Evolutionary conservation across 1,140 invertebrate species (phyloP).

Genomic region (Saxidomus purpurata): DNA sequence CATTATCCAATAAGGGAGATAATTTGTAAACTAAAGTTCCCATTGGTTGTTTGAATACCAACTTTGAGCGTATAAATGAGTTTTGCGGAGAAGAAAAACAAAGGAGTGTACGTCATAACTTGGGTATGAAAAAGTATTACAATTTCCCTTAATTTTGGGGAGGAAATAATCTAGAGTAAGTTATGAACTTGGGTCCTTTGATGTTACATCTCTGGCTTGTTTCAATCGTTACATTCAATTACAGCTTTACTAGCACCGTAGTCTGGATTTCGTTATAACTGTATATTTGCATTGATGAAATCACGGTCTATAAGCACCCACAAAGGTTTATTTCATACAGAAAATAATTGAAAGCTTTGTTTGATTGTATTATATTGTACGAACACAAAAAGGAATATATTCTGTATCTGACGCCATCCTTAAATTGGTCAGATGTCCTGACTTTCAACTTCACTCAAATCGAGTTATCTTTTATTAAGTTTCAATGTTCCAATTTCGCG

Average conservation of each 20-base stretch:
- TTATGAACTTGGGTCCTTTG: conserved; percentile 41
- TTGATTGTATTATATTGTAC: neutral
- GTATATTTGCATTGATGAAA: conserved; percentile 24
- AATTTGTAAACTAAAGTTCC: no score
- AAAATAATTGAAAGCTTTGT: conserved; percentile 1
- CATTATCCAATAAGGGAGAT: no score
- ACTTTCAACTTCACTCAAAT: no score
- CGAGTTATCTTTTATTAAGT: no score
- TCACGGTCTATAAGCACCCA: neutral
- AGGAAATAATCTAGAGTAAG: neutral
- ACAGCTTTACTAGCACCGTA: neutral
- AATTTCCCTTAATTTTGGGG: conserved; percentile 20
- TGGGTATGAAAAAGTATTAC: neutral
- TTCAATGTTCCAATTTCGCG: no score
- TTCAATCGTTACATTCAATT: conserved; percentile 53
- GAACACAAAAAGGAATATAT: no score
- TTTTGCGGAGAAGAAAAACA: no score
- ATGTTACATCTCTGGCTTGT: conserved; percentile 29
- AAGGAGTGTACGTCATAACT: neutral
- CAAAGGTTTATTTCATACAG: neutral
- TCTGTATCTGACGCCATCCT: no score
- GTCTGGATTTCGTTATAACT: conserved; percentile 14
- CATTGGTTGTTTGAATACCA: no score
- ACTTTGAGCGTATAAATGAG: no score
- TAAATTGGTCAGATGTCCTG: no score